A percentile compares a stretch with the other conserved stretches of the same genome.
Conservation (phyloP, 2,797 vertebrate genomes). For the Sebastes reedi region DNA sequence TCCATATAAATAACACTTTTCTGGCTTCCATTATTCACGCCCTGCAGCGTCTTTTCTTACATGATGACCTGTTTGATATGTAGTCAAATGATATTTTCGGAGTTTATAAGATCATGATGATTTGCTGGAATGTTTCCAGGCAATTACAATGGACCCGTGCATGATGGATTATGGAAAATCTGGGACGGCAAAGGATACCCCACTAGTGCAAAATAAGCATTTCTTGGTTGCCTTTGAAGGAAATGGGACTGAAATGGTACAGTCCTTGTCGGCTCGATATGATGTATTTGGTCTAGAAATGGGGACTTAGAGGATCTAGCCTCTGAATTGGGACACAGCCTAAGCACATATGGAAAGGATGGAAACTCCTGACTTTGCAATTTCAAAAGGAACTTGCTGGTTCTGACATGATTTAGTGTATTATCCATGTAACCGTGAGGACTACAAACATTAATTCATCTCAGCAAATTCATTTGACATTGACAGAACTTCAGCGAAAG, state of each 20-base stretch:
- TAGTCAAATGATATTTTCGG: not conserved
- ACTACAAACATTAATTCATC: not conserved
- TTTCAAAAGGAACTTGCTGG: not conserved
- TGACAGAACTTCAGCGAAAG: not conserved
- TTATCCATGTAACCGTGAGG: not conserved
- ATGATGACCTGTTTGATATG: not conserved
- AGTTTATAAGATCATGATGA: not conserved
- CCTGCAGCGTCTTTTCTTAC: not conserved
- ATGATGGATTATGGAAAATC: not conserved
- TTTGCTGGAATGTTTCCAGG: not conserved
- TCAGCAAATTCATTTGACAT: not conserved
- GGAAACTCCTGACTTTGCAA: conserved; percentile 11
- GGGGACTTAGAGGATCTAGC: not conserved
- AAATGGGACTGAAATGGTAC: conserved; percentile 1
- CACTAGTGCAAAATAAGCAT: not conserved
- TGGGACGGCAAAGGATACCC: not conserved
- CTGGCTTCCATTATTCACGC: not conserved
- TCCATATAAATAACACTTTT: not conserved
- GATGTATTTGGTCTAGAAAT: conserved; percentile 4
- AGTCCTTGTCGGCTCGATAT: not conserved
- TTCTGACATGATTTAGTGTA: not conserved
- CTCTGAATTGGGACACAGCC: conserved; percentile 18
- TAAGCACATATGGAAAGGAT: not conserved
- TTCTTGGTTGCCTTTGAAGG: not conserved
- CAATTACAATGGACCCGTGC: not conserved